phyloP scores from a whole-genome alignment of 1,140 invertebrate genomes.

The Microplitis demolitor region DNA sequence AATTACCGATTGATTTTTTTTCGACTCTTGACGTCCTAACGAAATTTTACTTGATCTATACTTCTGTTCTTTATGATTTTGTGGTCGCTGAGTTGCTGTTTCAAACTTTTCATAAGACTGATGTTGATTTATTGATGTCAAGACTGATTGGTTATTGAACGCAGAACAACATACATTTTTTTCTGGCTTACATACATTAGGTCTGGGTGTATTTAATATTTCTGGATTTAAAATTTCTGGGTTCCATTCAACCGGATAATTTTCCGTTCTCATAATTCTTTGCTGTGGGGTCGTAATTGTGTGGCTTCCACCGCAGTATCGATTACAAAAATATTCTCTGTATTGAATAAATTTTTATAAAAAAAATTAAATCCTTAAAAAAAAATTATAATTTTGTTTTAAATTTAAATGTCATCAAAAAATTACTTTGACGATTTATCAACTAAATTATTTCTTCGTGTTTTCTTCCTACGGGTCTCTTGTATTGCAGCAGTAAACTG shows the following conservation, averaged over 20 bases:
- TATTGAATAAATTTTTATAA: not conserved
- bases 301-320: constrained; percentile 76
- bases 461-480: constrained; percentile 35
- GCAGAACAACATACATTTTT: not conserved
- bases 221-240: constrained; percentile 63
- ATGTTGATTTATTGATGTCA: not conserved
- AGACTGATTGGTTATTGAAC: too few relatives aligned
- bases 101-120: too few relatives aligned
- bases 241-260: constrained; percentile 68
- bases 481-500: constrained; percentile 51
- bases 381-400: too few relatives aligned
- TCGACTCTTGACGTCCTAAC: too few relatives aligned
- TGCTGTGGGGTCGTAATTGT: constrained; percentile 72
- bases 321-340: constrained; percentile 67
- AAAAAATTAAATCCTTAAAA: too few relatives aligned
- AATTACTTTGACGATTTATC: constrained; percentile 33
- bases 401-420: too few relatives aligned
- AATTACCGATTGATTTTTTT: too few relatives aligned
- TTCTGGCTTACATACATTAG: constrained; percentile 5
- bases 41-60: too few relatives aligned
- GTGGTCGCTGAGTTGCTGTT: too few relatives aligned
- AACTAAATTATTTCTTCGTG: constrained; percentile 16
- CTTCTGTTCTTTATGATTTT: not conserved
- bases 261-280: constrained; percentile 64
- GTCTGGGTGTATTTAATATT: constrained; percentile 51